Conservation (phyloP, 2,888 invertebrate genomes). For the Drosophila lutescens region DNA sequence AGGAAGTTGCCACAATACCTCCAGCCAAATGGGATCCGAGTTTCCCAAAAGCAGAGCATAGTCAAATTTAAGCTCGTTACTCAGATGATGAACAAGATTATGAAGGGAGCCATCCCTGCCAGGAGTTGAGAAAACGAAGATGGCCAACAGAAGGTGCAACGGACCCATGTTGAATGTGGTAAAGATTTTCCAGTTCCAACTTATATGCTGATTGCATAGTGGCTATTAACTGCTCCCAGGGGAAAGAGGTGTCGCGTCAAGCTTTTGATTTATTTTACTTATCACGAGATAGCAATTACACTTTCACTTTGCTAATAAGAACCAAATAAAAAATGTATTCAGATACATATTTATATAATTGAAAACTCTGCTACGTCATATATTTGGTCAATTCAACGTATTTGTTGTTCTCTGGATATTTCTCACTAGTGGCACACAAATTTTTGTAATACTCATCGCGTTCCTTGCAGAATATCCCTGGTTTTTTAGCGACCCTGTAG, state of each 20-base stretch:
- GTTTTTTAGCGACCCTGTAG: no score
- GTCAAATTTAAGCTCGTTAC: conserved; percentile 50
- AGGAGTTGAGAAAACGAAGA: conserved; percentile 2
- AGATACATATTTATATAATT: background rate
- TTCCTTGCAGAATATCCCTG: no score
- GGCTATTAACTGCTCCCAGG: background rate
- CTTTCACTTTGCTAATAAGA: background rate
- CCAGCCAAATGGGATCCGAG: conserved; percentile 24
- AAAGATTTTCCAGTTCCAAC: background rate
- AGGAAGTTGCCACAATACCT: conserved; percentile 17
- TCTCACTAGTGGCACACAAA: no score
- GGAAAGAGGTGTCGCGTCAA: background rate
- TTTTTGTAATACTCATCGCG: no score
- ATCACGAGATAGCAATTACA: background rate
- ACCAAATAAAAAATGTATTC: background rate
- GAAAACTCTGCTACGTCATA: background rate
- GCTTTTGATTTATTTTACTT: conserved; percentile 14
- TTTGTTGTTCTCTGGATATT: no score
- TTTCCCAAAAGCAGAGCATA: conserved; percentile 55
- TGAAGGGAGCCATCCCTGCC: conserved; percentile 7
- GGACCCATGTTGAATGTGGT: conserved; percentile 31
- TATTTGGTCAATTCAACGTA: background rate
- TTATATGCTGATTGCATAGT: conserved; percentile 12
- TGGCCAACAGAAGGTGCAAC: conserved; percentile 10
- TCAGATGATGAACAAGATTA: conserved; percentile 56